Base-by-base conservation (phyloP, 1,140 invertebrate species). In the Micrasema minimum region DNA sequence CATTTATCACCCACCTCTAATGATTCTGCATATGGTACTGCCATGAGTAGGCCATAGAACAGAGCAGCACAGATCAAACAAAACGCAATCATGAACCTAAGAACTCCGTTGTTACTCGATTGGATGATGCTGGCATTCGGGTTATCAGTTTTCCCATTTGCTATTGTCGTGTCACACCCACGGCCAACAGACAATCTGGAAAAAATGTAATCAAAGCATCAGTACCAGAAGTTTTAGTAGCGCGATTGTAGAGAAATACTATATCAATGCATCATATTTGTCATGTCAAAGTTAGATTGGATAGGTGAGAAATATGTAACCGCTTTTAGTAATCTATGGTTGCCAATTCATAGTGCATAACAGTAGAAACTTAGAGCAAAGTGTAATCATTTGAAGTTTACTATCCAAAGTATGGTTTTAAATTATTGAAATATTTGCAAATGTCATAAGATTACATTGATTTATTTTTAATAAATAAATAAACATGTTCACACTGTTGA, bases 81-180 rank as follows among this genome's bases (percentile, higher is more conserved):
- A 0, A 88, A 66, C 0, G 91, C 88, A 2, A 92, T 90, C 79
- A 93, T 86, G n/a, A 89, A 78, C 2, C 91, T 85, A 9, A 92
- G 79, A 35, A 89, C 84, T 55, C 85, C 82, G 3, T 87, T 87
- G 2, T 82, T 83, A 2, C 87, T 87, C 2, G 81, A 82, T 1
- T 81, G 81, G 51, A 82, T 83, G n/a, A 81, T 78, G 46, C 72
- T 68, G 0, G 82, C 81, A 2, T 74, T 64, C 7, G 77, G 71
- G 7, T 81, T 82, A 10, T 79, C 81, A 2, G 82, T 82, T 0
- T 80, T 80, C 31, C 80, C 81, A 45, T 76, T 81, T 74, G 79
- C 79, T 45, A 77, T 79, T 23, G 77, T 78, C n/a, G 76, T 74
- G 11, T 78, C 76, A 26, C 79, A 78, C 0, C 86, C 85, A 71